Percentiles rank a stretch among this genome's conserved stretches.
Evolutionary conservation across 2,113 vertebrate genomes (phyloP).

Genomic region (Nothobranchius furzeri): DNA sequence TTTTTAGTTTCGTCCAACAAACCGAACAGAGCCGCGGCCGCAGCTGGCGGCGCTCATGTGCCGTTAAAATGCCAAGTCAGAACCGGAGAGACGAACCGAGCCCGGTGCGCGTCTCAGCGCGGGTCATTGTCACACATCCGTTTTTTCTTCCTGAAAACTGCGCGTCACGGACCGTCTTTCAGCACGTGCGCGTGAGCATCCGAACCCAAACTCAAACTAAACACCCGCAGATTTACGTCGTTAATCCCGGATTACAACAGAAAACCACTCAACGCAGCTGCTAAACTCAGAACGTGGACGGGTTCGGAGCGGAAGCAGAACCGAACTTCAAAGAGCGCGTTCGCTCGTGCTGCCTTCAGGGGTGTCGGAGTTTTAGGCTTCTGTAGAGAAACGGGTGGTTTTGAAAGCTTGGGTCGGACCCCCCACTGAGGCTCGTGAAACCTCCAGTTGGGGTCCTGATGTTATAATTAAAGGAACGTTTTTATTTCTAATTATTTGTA

Average conservation of each 20-base stretch:
- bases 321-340: constrained; percentile 26
- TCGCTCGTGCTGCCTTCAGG: constrained; percentile 35
- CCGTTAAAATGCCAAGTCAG: constrained; percentile 20
- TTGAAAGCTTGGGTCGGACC: too few species aligned
- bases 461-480: too few species aligned
- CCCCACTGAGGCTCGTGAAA: too few species aligned
- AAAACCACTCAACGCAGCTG: too few species aligned
- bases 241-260: too few species aligned
- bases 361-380: constrained; percentile 2
- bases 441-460: too few species aligned
- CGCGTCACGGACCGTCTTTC: too few species aligned
- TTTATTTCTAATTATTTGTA: too few species aligned
- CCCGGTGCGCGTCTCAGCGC: background rate
- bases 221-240: too few species aligned
- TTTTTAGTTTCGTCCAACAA: constrained; percentile 2
- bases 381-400: background rate
- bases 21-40: constrained; percentile 13
- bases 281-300: background rate
- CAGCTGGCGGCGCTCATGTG: constrained; percentile 3
- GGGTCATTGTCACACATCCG: constrained; percentile 69
- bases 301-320: background rate
- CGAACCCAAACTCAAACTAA: too few species aligned
- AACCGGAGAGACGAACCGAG: background rate
- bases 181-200: too few species aligned
- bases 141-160: constrained; percentile 62